Evolutionary conservation across 1,140 invertebrate genomes (phyloP).

Genomic region (Brachionus manjavacas): DNA sequence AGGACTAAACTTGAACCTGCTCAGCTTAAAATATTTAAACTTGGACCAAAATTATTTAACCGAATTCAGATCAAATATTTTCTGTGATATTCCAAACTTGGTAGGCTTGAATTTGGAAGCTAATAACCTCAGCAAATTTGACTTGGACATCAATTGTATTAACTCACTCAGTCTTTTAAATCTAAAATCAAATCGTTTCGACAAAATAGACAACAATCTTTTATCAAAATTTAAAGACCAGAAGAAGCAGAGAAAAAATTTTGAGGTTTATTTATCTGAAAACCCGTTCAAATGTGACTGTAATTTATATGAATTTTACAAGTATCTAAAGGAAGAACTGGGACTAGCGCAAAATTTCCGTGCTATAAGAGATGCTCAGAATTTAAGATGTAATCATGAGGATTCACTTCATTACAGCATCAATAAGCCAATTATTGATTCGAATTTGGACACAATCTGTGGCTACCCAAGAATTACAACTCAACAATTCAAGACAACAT

Average conservation of each 20-base stretch:
- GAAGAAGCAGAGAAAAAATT: background rate
- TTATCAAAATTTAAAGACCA: background rate
- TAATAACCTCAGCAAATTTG: background rate
- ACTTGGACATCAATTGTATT: background rate
- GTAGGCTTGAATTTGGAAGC: background rate
- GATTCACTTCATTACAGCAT: background rate
- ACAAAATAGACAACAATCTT: background rate
- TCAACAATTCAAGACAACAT: background rate
- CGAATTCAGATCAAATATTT: background rate
- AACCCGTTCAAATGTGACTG: background rate
- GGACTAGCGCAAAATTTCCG: background rate
- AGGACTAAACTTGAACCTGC: background rate
- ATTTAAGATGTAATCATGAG: background rate
- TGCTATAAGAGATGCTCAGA: background rate
- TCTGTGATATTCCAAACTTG: background rate
- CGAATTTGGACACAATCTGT: background rate
- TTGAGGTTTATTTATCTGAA: background rate
- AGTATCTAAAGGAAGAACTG: background rate
- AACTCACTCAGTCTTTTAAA: background rate
- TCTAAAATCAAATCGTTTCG: background rate
- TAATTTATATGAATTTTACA: conserved; percentile 1
- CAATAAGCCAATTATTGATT: background rate
- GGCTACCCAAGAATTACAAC: background rate
- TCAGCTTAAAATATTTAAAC: background rate
- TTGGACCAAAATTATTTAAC: background rate